phyloP scores from a whole-genome alignment of 30 jellyfish, hydroid and myxozoan genomes.

The Morbakka virulenta region DNA sequence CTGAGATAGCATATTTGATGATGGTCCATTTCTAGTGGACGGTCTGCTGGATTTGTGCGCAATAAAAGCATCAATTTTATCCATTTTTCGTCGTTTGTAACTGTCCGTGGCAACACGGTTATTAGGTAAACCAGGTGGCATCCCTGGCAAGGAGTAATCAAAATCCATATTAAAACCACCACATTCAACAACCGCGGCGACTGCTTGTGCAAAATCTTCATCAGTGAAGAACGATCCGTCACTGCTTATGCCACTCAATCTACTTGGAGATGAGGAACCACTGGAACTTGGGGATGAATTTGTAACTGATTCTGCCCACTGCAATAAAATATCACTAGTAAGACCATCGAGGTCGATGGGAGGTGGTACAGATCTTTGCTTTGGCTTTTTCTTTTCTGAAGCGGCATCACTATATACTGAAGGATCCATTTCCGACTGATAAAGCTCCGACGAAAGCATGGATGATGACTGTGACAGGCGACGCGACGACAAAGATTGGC shows the following conservation, averaged over 20 bases:
- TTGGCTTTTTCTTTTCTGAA: constrained; percentile 76
- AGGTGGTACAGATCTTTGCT: constrained; percentile 85
- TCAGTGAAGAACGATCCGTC: constrained; percentile 95
- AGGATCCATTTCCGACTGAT: constrained; percentile 99
- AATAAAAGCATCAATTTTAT: constrained; percentile 88
- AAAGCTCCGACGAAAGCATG: constrained; percentile 97
- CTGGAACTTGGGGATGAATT: constrained; percentile 99
- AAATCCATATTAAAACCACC: constrained; percentile 95
- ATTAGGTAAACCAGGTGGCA: constrained; percentile 69
- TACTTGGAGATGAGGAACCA: constrained; percentile 98
- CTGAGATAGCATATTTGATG: constrained; percentile 37
- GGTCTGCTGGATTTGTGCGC: constrained; percentile 73
- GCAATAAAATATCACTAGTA: constrained; percentile 93
- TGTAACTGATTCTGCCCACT: constrained; percentile 99
- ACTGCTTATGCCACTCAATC: constrained; percentile 93
- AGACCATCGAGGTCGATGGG: constrained; percentile 94
- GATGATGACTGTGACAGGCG: constrained; percentile 97
- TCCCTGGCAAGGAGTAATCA: constrained; percentile 86
- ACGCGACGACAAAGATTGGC: constrained; percentile 82
- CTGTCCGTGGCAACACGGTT: constrained; percentile 51
- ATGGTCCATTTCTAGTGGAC: constrained; percentile 39
- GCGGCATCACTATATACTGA: constrained; percentile 92
- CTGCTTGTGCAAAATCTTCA: constrained; percentile 99
- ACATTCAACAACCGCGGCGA: constrained; percentile 99
- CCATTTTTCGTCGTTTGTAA: constrained; percentile 67